phyloP scores from a whole-genome alignment of 2,888 invertebrate genomes.

The Mesochorus sp. region DNA sequence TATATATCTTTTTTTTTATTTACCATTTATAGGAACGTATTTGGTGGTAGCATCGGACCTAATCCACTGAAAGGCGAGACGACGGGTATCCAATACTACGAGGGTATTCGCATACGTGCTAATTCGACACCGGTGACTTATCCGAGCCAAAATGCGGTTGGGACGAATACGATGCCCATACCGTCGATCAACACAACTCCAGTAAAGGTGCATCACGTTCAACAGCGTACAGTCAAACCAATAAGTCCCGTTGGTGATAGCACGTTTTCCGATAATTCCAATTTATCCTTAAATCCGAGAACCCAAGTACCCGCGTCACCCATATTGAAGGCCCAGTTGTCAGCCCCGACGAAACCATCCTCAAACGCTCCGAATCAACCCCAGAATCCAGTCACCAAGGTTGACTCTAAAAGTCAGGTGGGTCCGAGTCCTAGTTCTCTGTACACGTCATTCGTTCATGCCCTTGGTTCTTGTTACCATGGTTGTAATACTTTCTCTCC shows the following conservation, averaged over 20 bases:
- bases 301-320: constrained; percentile 88
- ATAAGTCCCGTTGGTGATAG: constrained; percentile 77
- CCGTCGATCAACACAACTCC: constrained; percentile 75
- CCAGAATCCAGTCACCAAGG: constrained; percentile 80
- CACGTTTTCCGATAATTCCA: constrained; percentile 75
- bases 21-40: constrained; percentile 86
- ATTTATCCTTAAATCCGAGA: constrained; percentile 71
- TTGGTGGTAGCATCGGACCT: constrained; percentile 92
- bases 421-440: constrained; percentile 80
- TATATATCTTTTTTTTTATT: constrained; percentile 1
- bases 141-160: constrained; percentile 75
- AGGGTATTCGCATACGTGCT: constrained; percentile 87
- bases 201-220: constrained; percentile 83
- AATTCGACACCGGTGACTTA: constrained; percentile 84
- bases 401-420: constrained; percentile 85
- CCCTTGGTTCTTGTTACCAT: constrained; percentile 62
- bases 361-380: constrained; percentile 71
- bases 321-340: constrained; percentile 92
- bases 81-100: constrained; percentile 85
- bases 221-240: constrained; percentile 80
- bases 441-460: constrained; percentile 72
- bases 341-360: constrained; percentile 85
- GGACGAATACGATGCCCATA: constrained; percentile 62
- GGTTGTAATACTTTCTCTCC: constrained; percentile 49
- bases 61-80: constrained; percentile 87